Evolutionary conservation across 2,113 vertebrate genomes (phyloP), one percentile per base, ranked within the genome.

Genomic region (Sorex fumeus): DNA sequence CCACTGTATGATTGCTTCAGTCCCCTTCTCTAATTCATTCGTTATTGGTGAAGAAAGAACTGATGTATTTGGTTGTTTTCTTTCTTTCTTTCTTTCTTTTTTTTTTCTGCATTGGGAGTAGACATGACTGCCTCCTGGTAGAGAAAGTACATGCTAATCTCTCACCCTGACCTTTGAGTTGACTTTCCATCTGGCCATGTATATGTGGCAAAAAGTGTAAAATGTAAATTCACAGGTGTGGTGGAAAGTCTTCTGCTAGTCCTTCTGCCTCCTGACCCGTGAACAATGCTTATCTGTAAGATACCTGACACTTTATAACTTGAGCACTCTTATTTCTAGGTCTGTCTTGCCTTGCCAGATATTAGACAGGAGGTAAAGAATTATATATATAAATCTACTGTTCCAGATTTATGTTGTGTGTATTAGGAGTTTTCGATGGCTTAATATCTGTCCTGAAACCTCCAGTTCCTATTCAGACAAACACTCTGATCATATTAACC

Each of bases 331-430:
- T 69, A 72, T 81, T 53, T 23, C 40, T 62, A 0, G 43, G 15
- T 67, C 64, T 74, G 1, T 64, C 16, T 72, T 57, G 57, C 19
- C 57, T 50, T 50, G 47, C 9, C 13, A 78, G 60, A 88, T 81
- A 53, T 92, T 77, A 28, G 64, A 27, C 92, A 92, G 67, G 36
- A 91, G 89, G 3, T 19, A 72, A 50, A 86, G 4, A 50, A 66
- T 27, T 11, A 28, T 53, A 30, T 50, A 45, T 19, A 34, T 2
- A 69, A 30, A 84, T 15, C 23, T 13, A n/a, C 27, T 9, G 8
- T 19, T n/a, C 32, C 57, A 43, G 6, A 64, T 71, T 88, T 69
- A 76, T 32, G 8, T 45, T 86, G 27, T 8, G n/a, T 71, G 84
- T 47, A 21, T 78, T 70, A 13, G 4, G 5, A 64, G 4, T 69